Base-by-base conservation (phyloP, 2,888 invertebrate genomes). In the Clivina fossor region DNA sequence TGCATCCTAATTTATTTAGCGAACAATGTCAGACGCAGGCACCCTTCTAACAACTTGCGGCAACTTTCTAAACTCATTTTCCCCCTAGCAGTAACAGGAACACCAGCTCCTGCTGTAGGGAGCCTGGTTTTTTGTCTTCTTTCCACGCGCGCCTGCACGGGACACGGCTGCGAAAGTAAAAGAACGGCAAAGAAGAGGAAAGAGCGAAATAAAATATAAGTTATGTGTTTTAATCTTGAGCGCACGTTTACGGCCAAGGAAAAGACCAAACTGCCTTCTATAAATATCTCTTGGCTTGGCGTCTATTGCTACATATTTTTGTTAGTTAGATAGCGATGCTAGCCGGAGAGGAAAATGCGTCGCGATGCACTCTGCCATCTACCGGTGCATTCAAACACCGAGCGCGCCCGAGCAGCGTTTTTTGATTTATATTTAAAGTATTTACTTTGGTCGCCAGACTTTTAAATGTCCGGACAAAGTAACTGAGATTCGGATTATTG, bases 191-290 rank as follows among this genome's bases (percentile, higher is more conserved):
- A 55, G 53, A 53, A 53, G 44, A 13, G 53, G 11, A 60, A 58
- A 48, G 68, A 65, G 65, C 62, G 65, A 68, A 72, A 72, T 72
- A 72, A 73, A 74, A 73, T 73, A 73, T 73, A 74, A 74, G 70
- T 73, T 74, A 74, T 72, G 73, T 65, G 72, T 73, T 74, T 74
- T 74, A 73, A 74, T 74, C 73, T 74, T 66, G 69, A 65, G 66
- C 68, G 66, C 64, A 61, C 37, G 47, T 69, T 65, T 66, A 67
- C 68, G 65, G 68, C 65, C n/a, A 64, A 68, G 69, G 69, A 67
- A 69, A 70, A 67, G 66, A 67, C 68, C 65, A 63, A 69, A 68
- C 67, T 64, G 62, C 48, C n/a, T 64, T 65, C 68, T 66, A 70
- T 72, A 72, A 72, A 72, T 72, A 71, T 70, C 68, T 60, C 65